Evolutionary conservation across 2,113 vertebrate genomes (phyloP).

Genomic region (Prunella fulvescens): DNA sequence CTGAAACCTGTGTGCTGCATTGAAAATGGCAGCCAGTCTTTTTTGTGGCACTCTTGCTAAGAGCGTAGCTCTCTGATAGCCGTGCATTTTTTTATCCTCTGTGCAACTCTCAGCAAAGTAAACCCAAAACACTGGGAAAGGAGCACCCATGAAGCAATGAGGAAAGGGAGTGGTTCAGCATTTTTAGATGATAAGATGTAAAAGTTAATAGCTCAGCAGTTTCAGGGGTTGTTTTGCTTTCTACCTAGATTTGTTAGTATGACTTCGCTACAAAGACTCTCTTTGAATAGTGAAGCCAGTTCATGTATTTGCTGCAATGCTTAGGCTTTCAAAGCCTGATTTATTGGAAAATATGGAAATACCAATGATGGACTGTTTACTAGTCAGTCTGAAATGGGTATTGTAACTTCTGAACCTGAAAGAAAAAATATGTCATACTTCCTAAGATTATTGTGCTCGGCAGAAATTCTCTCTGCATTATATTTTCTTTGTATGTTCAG

Average conservation of each 20-base stretch:
- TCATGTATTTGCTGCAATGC: not conserved
- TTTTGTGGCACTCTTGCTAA: not conserved
- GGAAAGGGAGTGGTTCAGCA: not conserved
- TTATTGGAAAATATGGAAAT: not conserved
- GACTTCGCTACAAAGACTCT: not conserved
- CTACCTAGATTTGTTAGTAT: not conserved
- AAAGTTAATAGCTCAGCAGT: not conserved
- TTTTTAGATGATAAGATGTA: not conserved
- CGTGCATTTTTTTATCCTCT: fast-evolving
- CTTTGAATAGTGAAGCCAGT: not conserved
- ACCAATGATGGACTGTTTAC: not conserved
- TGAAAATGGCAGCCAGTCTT: not conserved
- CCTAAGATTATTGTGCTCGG: not conserved
- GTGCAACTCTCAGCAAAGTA: not conserved
- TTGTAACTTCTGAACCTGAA: conserved; percentile 1
- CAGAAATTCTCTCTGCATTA: conserved; percentile 16
- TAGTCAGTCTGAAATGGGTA: conserved; percentile 25
- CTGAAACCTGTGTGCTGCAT: not conserved
- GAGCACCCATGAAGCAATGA: not conserved
- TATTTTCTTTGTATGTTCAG: conserved; percentile 33
- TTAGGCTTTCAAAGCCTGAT: not conserved
- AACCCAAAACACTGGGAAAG: not conserved
- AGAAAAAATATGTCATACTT: not conserved
- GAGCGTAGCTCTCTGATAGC: fast-evolving
- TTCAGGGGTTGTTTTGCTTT: not conserved